phyloP scores from a whole-genome alignment of 1,140 invertebrate genomes.

The Drosophila pallidifrons region DNA sequence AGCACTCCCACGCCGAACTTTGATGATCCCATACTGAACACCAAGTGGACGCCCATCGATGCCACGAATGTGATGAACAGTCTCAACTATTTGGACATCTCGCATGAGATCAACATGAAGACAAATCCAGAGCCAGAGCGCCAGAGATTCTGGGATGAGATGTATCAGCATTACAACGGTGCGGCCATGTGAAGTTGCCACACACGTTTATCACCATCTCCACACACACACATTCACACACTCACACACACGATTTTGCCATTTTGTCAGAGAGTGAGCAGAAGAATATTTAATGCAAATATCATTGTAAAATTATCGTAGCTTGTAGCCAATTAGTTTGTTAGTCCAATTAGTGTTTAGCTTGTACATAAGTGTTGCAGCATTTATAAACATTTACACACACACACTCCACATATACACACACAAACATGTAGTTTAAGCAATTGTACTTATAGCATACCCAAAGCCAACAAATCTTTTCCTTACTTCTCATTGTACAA shows the following conservation, averaged over 20 bases:
- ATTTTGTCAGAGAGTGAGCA: slow-evolving; percentile 72
- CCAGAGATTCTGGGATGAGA: slow-evolving; percentile 87
- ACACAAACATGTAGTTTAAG: slow-evolving; percentile 32
- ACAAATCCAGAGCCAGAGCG: slow-evolving; percentile 86
- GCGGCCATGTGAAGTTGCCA: slow-evolving; percentile 70
- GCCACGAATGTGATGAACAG: slow-evolving; percentile 84
- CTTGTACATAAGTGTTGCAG: slow-evolving; percentile 65
- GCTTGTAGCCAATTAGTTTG: slow-evolving; percentile 53
- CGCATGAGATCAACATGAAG: slow-evolving; percentile 85
- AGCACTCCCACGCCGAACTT: slow-evolving; percentile 87
- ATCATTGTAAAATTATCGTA: slow-evolving; percentile 78
- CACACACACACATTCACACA: slow-evolving; percentile 21
- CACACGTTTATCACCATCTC: neutral
- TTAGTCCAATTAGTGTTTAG: slow-evolving; percentile 54
- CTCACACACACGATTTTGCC: slow-evolving; percentile 53
- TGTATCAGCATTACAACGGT: slow-evolving; percentile 86
- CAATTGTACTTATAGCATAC: slow-evolving; percentile 37
- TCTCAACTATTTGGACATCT: slow-evolving; percentile 87
- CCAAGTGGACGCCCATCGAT: slow-evolving; percentile 86
- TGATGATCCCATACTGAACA: slow-evolving; percentile 85
- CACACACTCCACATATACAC: slow-evolving; percentile 25
- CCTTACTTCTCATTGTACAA: slow-evolving; percentile 63
- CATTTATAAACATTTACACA: slow-evolving; percentile 62
- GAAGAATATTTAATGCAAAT: slow-evolving; percentile 77
- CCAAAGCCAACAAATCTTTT: slow-evolving; percentile 60